Base-by-base conservation (phyloP, 2,113 vertebrate genomes). In the Cottus gobio region DNA sequence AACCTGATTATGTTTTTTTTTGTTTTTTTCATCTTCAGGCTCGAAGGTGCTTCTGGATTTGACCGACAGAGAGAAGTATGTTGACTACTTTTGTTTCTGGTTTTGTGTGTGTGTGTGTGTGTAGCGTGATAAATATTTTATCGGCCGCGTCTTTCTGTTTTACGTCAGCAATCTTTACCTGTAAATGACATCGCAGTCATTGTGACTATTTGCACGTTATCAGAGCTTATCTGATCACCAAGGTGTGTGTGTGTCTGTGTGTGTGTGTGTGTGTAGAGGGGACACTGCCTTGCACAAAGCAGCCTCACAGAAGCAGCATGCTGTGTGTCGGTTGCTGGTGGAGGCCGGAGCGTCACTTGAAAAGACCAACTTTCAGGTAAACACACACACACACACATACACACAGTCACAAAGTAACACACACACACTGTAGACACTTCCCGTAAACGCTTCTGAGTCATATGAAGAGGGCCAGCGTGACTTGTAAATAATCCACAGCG, bases 271-370 rank as follows among this genome's bases (percentile, higher is more conserved):
- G 58, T 31, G 4, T 85, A 99, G 97, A 90, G 97, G 97, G 26
- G 97, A 99, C 86, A 99, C 97, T 0, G 97, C 98, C 1, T 85
- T 99, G 85, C 98, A 99, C 89, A 99, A 97, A 95, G 97, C 97
- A 3, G 97, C 97, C 78, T 96, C 90, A 77, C 96, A 96, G 86
- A 94, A 96, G 87, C 96, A 97, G 79, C 95, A 95, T 0, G 89
- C 94, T 0, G 89, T 97, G 76, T 99, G 97, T 93, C 96, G 96
- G 71, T 87, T 97, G 80, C 92, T 99, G 85, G 95, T 98, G 66
- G 96, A 98, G 11, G 97, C 96, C 0, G 97, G 98, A 50, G 97
- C 97, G 9, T 98, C 97, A 7, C 93, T 96, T 57, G 94, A 95
- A 82, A 97, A 97, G 93, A 96, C 93, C 0, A 97, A 99, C 91